These are phyloP conservation scores for Calliphora vomitoria DNA, from an alignment of 2,888 invertebrate species.

Conservation along the genomic window DNA sequence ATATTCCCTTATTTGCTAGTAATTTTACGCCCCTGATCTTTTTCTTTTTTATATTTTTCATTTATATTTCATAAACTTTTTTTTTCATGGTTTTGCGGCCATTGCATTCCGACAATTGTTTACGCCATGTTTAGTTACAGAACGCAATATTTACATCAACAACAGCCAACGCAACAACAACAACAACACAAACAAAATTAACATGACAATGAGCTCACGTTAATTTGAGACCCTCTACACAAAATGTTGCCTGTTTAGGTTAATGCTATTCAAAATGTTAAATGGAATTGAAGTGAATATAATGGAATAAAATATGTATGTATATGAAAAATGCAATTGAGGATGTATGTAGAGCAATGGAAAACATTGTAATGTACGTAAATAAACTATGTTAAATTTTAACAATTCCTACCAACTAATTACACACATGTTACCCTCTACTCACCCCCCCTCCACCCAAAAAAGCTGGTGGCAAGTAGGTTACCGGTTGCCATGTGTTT, in stretches of 20 bases:
- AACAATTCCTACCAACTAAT: slow-evolving; percentile 14
- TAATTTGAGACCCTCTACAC: slow-evolving; percentile 56
- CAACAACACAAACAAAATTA: slow-evolving; percentile 30
- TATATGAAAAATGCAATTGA: neutral
- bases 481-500: neutral
- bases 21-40: slow-evolving; percentile 11
- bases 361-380: neutral
- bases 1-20: no score
- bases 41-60: neutral
- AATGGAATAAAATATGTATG: slow-evolving; percentile 21
- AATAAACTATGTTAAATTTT: neutral
- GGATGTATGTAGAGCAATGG: slow-evolving; percentile 9
- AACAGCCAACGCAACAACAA: neutral
- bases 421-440: neutral
- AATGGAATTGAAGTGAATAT: slow-evolving; percentile 23
- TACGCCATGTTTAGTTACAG: neutral
- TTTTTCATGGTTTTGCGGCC: slow-evolving; percentile 43
- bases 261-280: slow-evolving; percentile 60
- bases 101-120: slow-evolving; percentile 36
- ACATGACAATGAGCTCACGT: slow-evolving; percentile 60
- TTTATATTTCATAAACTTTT: neutral
- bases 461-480: neutral
- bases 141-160: slow-evolving; percentile 5
- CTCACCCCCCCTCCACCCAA: rapidly evolving
- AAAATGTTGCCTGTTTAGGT: slow-evolving; percentile 54